A percentile compares a stretch with the other conserved stretches of the same genome.
phyloP scores from a whole-genome alignment of 2,797 vertebrate species.

The Eurystomus glaucurus region DNA sequence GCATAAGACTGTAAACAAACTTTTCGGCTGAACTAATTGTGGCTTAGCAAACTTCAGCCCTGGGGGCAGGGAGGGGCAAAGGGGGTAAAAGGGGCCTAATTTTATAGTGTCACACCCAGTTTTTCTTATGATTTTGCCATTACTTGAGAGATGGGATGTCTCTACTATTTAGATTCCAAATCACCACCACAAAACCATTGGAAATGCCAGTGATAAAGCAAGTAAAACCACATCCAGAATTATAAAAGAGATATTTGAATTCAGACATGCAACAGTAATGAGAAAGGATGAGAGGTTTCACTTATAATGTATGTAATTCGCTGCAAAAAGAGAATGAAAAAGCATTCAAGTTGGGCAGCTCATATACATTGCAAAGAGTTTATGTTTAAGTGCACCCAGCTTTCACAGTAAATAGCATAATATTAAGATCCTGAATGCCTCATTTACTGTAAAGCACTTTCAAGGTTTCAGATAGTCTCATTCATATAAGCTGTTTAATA shows the following conservation, averaged over 20 bases:
- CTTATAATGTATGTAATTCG: neutral
- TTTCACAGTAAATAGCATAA: neutral
- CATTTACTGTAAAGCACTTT: neutral
- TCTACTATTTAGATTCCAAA: neutral
- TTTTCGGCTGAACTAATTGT: neutral
- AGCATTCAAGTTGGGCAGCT: neutral
- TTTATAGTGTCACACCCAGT: neutral
- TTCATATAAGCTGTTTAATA: neutral
- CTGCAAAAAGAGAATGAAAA: neutral
- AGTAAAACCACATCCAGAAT: neutral
- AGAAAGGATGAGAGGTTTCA: neutral
- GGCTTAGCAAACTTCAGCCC: neutral
- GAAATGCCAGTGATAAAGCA: slow-evolving; percentile 12
- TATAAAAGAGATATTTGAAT: neutral
- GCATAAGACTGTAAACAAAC: slow-evolving; percentile 32
- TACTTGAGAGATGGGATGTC: neutral
- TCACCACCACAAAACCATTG: neutral
- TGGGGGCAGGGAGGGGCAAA: neutral
- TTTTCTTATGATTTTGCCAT: neutral
- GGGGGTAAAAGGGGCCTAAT: neutral
- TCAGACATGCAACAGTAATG: neutral
- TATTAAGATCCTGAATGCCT: neutral
- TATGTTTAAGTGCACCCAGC: neutral
- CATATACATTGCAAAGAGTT: neutral
- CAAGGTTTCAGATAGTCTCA: neutral